A percentile compares a stretch with the other conserved stretches of the same genome.
Conservation (phyloP, 2,888 invertebrate genomes). For the Andrena flavipes region DNA sequence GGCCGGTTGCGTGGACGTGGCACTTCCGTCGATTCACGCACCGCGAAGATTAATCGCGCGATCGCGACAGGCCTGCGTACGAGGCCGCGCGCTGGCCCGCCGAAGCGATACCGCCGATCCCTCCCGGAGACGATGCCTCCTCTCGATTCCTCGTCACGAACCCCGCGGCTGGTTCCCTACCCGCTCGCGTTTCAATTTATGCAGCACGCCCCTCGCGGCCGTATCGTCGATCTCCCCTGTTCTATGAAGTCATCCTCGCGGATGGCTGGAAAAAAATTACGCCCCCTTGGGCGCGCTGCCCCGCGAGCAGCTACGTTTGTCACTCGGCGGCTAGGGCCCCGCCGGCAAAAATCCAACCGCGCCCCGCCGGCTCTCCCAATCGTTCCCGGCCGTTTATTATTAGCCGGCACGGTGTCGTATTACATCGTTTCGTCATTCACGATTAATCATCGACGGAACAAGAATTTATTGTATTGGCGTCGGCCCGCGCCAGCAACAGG, state of each 20-base stretch:
- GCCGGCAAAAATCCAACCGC: slow-evolving; percentile 25
- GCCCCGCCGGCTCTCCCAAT: slow-evolving; percentile 23
- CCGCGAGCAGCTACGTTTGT: slow-evolving; percentile 15
- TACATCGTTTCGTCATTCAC: slow-evolving; percentile 67
- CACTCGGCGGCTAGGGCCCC: background rate
- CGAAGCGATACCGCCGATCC: slow-evolving; percentile 22
- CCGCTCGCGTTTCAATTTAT: slow-evolving; percentile 31
- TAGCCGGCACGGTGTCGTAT: slow-evolving; percentile 48
- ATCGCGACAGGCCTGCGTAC: slow-evolving; percentile 39
- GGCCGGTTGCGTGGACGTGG: slow-evolving; percentile 66
- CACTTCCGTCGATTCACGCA: slow-evolving; percentile 72
- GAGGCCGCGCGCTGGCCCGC: slow-evolving; percentile 20
- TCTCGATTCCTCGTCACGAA: slow-evolving; percentile 27
- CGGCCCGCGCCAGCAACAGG: slow-evolving; percentile 68
- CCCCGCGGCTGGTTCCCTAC: slow-evolving; percentile 3
- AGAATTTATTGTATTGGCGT: slow-evolving; percentile 71
- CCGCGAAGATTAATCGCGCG: slow-evolving; percentile 69
- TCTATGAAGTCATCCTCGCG: background rate
- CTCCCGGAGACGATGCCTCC: slow-evolving; percentile 24
- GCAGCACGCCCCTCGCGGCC: background rate
- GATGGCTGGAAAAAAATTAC: background rate
- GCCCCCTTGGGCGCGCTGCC: background rate
- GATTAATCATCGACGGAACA: slow-evolving; percentile 70
- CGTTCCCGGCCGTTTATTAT: slow-evolving; percentile 62
- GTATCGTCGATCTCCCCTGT: background rate